Evolutionary conservation across 1,140 invertebrate genomes (phyloP), one percentile per base, ranked within the genome.

Genomic region (Phortica variegata): DNA sequence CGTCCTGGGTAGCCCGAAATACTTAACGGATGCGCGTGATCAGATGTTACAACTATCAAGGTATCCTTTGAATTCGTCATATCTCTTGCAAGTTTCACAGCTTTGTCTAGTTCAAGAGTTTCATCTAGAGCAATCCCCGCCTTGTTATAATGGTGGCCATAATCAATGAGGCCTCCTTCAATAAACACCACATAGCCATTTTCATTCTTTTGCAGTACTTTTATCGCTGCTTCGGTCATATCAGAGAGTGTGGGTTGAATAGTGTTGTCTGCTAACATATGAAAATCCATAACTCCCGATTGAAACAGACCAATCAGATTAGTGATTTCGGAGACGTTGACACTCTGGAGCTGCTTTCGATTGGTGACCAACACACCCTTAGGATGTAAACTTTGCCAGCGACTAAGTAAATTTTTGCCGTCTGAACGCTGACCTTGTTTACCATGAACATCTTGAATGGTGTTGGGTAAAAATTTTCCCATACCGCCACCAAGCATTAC

Each of bases 151-250:
- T 89, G 87, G 73, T 90, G 87, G 3, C 82, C 87, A 43, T 84
- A 82, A 75, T 90, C 87, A 38, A 91, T 88, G 45, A 84, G 78
- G 2, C 86, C 87, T 47, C 81, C 85, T 76, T 85, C 84, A 13
- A 84, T 79, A 26, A 85, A 82, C 1, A 83, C 65, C 40, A 84
- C 82, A 52, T 75, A 85, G 6, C 90, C 89, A 9, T 87, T 81
- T 0, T 68, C n/a, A 56, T 85, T 84, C 53, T 83, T 83, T 16
- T 77, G 75, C 0, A 91, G 75, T n/a, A 90, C 77, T 50, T 85
- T 79, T 6, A 93, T 84, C 3, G 90, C 86, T 38, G 82, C 82
- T 56, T 80, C 76, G 0, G 86, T 88, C 87, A 93, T 90, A 68
- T 91, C 86, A 1, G 78, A 79, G 2, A 93, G 72, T 0, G 88